Evolutionary conservation across 2,113 vertebrate species (phyloP), one percentile per base, ranked within the genome.

Genomic region (Cardinalis cardinalis): DNA sequence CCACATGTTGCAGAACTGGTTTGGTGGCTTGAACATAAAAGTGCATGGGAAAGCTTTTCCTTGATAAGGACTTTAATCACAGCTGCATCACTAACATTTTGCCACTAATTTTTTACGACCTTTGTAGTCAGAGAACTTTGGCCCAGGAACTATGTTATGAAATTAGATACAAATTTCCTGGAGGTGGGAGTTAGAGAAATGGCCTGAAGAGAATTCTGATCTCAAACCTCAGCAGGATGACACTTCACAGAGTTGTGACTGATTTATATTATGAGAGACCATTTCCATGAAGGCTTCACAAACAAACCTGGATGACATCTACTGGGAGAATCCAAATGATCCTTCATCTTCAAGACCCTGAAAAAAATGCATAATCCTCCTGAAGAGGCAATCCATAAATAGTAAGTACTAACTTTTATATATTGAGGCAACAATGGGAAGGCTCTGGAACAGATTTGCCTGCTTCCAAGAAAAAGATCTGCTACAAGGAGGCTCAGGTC

Each of bases 1-100:
- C 75, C 60, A 40, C 55, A 64, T 77, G 58, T 87, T 91, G 88
- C 51, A 87, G 78, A 94, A 88, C 94, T 60, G 40, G 95, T 81
- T 92, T 83, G 69, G 69, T 71, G 61, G 56, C 85, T 94, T 63
- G 29, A 78, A 69, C 58, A 44, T 76, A 77, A 79, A 89, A 93
- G 84, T 26, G 64, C 64, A 32, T 70, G 69, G 83, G 83, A 94
- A 95, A 81, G 20, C 44, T 84, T 71, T 68, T 74, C 48, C 65
- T 72, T 64, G 93, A 93, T 92, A 95, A 77, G 80, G 65, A 82
- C 20, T 49, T 87, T 93, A 74, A 93, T 93, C 76, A 59, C 56
- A 81, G 32, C 41, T 38, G 11, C 53, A 52, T 68, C 73, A 60
- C 71, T 65, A 81, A 68, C 77, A 55, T 84, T 64, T 71, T 77